These are phyloP conservation scores for Drosophila vallismaia DNA, from an alignment of 2,888 invertebrate species.

Conservation along the genomic window DNA sequence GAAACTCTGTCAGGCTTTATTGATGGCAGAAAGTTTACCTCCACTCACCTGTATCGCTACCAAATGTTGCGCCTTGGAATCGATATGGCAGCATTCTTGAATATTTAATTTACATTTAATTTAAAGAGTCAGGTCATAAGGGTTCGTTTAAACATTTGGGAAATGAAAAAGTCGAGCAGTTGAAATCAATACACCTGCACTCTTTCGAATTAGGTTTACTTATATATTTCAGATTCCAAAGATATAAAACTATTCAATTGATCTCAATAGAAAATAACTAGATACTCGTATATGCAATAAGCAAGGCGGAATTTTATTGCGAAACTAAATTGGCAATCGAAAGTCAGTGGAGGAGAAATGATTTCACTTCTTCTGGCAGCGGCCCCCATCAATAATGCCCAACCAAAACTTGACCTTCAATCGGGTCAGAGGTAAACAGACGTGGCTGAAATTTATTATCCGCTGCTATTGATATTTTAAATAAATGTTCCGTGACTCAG, in stretches of 20 bases:
- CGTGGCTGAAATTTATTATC: constrained; percentile 28
- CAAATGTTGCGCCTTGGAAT: constrained; percentile 11
- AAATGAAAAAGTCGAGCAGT: background rate
- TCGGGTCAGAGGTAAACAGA: constrained; percentile 3
- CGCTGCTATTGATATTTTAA: constrained; percentile 37
- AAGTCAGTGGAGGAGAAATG: constrained; percentile 21
- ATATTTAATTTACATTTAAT: constrained; percentile 34
- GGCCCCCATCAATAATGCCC: constrained; percentile 24
- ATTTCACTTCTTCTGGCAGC: background rate
- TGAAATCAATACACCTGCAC: background rate
- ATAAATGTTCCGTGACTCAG: constrained; percentile 37
- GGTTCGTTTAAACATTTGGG: background rate
- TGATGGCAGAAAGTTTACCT: constrained; percentile 15
- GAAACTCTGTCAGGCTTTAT: constrained; percentile 15
- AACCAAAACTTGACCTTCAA: constrained; percentile 5
- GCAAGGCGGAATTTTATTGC: background rate
- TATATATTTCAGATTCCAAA: no score
- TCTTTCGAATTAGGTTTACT: no score
- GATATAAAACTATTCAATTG: constrained; percentile 1
- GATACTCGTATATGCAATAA: constrained; percentile 1
- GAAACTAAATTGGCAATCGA: constrained; percentile 3
- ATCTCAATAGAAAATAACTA: background rate
- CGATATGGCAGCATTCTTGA: constrained; percentile 18
- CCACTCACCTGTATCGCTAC: constrained; percentile 2
- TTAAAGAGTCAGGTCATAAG: background rate